These are phyloP conservation scores for Ariopsis seemanni DNA, from an alignment of 2,113 vertebrate species.

Conservation along the genomic window DNA sequence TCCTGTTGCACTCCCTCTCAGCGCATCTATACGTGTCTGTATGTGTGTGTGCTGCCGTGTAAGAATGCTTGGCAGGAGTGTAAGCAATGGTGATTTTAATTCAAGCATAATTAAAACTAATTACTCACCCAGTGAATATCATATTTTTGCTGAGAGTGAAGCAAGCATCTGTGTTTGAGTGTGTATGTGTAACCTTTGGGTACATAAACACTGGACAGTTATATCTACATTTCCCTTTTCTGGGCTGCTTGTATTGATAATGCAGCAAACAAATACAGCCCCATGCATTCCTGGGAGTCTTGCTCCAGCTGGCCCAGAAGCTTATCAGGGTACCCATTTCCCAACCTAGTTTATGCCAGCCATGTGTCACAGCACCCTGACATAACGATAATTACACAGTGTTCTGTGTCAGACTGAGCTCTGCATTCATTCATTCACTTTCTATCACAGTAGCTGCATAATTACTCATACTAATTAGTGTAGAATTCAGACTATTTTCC, in stretches of 20 bases:
- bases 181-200: not conserved
- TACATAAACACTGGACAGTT: not conserved
- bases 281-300: not conserved
- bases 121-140: conserved; percentile 77
- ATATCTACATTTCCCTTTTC: not conserved
- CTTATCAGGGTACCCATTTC: conserved; percentile 23
- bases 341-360: conserved; percentile 55
- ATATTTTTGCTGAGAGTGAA: conserved; percentile 63
- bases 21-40: not conserved
- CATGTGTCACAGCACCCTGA: conserved; percentile 60
- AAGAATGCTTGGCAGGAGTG: conserved; percentile 56
- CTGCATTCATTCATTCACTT: conserved; percentile 50
- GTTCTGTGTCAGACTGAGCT: conserved; percentile 59
- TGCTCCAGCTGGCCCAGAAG: not conserved
- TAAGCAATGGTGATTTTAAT: conserved; percentile 76
- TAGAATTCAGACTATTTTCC: conserved; percentile 67
- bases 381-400: conserved; percentile 61
- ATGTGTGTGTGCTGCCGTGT: conserved; percentile 10
- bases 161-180: conserved; percentile 26
- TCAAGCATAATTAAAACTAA: conserved; percentile 72
- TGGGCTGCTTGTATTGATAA: not conserved
- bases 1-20: not conserved
- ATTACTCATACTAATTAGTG: conserved; percentile 75
- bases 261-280: not conserved
- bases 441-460: conserved; percentile 67